Evolutionary conservation across 2,888 invertebrate genomes (phyloP).

Genomic region (Laothoe populi): DNA sequence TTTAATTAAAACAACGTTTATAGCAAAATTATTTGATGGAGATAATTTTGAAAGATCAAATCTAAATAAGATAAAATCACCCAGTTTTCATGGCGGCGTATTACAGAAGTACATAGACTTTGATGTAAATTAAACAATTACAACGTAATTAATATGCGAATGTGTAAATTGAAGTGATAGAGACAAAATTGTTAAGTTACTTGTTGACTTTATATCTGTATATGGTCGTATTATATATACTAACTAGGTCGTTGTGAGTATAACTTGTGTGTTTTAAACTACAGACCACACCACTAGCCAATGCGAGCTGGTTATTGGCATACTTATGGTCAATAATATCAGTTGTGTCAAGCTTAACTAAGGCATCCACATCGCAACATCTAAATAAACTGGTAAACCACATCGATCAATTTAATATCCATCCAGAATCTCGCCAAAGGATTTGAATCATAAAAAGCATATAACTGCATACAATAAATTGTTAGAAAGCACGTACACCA

Average conservation of each 20-base stretch:
- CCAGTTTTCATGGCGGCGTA: slow-evolving; percentile 7
- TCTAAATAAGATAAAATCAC: slow-evolving; percentile 2
- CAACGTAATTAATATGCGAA: slow-evolving; percentile 2
- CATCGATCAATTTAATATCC: slow-evolving; percentile 7
- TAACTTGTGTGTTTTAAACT: background rate
- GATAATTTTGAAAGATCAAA: slow-evolving; percentile 9
- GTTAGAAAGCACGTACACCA: slow-evolving; percentile 18
- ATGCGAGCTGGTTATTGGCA: background rate
- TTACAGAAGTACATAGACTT: slow-evolving; percentile 8
- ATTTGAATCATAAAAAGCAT: slow-evolving; percentile 22
- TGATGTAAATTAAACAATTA: slow-evolving; percentile 8
- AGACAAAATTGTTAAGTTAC: background rate
- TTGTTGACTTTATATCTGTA: slow-evolving; percentile 11
- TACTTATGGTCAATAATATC: background rate
- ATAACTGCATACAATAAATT: slow-evolving; percentile 14
- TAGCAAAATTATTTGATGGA: background rate
- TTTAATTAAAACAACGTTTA: slow-evolving; percentile 11
- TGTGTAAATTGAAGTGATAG: background rate
- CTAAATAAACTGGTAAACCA: slow-evolving; percentile 1
- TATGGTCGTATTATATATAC: background rate
- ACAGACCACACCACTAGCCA: slow-evolving; percentile 1
- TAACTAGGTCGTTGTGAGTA: too few relatives aligned
- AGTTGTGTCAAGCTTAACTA: background rate
- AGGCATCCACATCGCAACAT: background rate
- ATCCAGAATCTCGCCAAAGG: slow-evolving; percentile 3